A percentile compares a stretch with the other conserved stretches of the same genome.
These are phyloP conservation scores for Parotocinclus haroldoi DNA, from an alignment of 2,797 vertebrate genomes.

Conservation along the genomic window DNA sequence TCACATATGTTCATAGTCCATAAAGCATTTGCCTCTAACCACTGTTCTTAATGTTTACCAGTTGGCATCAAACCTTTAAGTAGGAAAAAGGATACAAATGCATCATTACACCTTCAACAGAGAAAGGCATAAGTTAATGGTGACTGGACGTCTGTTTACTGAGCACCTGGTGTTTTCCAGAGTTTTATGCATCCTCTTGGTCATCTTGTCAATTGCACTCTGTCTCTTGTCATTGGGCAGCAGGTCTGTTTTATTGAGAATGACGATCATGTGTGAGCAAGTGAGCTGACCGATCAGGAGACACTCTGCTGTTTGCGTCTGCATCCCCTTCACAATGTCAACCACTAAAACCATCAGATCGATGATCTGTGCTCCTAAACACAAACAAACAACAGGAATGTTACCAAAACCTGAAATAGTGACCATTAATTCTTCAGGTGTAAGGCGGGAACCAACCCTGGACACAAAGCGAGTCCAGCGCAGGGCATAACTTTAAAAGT, in stretches of 20 bases:
- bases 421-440: no score
- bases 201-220: slow-evolving; percentile 89
- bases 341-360: slow-evolving; percentile 98
- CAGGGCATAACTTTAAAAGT: no score
- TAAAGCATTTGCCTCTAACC: background rate
- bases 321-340: slow-evolving; percentile 95
- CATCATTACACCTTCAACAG: no score
- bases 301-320: slow-evolving; percentile 97
- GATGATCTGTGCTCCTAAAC: slow-evolving; percentile 93
- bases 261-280: slow-evolving; percentile 90
- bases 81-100: no score
- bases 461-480: no score
- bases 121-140: no score
- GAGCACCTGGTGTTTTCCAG: slow-evolving; percentile 89
- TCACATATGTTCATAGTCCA: no score
- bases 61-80: no score
- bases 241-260: slow-evolving; percentile 94
- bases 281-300: slow-evolving; percentile 94
- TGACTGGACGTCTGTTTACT: background rate
- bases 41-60: background rate
- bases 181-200: slow-evolving; percentile 94
- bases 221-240: slow-evolving; percentile 84
- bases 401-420: no score
- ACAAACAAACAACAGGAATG: background rate
- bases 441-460: no score